Conservation (phyloP, 1,140 invertebrate genomes). For the Aethina tumida region DNA sequence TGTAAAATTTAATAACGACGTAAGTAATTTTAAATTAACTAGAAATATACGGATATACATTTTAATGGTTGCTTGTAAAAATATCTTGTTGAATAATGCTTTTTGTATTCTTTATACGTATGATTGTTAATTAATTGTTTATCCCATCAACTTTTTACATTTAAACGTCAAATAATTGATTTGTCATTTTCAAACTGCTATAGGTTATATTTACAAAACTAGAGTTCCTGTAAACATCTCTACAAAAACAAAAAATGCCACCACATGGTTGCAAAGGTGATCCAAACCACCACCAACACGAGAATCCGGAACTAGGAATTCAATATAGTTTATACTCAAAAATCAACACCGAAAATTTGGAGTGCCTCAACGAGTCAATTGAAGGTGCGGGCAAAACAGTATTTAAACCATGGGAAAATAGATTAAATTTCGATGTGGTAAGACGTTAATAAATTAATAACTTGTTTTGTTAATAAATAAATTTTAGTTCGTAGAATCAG, state of each 20-base stretch:
- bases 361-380: slow-evolving; percentile 81
- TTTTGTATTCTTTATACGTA: no score
- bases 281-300: slow-evolving; percentile 24
- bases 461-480: slow-evolving; percentile 9
- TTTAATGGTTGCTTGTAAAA: no score
- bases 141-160: no score
- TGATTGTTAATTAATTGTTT: no score
- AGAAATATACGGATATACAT: no score
- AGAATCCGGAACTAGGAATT: slow-evolving; percentile 65
- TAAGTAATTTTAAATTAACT: no score
- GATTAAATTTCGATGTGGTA: slow-evolving; percentile 67
- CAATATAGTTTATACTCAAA: slow-evolving; percentile 82
- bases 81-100: no score
- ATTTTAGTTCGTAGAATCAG: slow-evolving; percentile 84
- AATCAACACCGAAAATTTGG: slow-evolving; percentile 79
- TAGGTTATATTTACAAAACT: no score
- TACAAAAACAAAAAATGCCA: slow-evolving; percentile 30
- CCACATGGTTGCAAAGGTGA: slow-evolving; percentile 33
- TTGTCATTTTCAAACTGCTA: no score
- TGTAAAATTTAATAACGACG: no score
- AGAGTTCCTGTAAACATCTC: no score
- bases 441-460: slow-evolving; percentile 12
- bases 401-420: slow-evolving; percentile 87
- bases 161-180: no score
- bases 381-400: slow-evolving; percentile 80